Percentiles rank a stretch among this genome's conserved stretches.
These are phyloP conservation scores for Peromyscus californicus DNA, from an alignment of 2,113 vertebrate genomes.

Conservation along the genomic window DNA sequence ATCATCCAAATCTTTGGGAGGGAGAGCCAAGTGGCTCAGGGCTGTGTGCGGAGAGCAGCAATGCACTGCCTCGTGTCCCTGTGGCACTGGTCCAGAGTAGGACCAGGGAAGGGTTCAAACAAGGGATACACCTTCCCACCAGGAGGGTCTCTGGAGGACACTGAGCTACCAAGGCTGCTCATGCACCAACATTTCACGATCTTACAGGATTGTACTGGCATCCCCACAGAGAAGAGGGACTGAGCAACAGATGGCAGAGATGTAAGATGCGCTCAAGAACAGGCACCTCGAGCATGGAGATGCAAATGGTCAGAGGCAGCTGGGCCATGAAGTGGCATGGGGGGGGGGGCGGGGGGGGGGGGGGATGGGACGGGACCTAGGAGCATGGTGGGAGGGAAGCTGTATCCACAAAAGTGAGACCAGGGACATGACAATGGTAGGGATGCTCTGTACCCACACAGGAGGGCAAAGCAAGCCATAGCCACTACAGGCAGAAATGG, in stretches of 20 bases:
- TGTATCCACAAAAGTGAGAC: not conserved
- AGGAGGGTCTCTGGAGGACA: not conserved
- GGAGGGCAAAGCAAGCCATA: not conserved
- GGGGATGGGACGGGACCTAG: no score
- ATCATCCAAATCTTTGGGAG: not conserved
- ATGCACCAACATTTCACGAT: not conserved
- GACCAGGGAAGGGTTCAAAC: not conserved
- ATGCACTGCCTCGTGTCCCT: not conserved
- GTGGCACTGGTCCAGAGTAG: not conserved
- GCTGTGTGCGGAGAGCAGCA: no score
- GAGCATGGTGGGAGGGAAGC: no score
- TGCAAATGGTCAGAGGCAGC: not conserved
- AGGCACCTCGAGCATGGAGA: no score
- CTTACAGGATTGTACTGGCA: accelerated
- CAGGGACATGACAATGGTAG: not conserved
- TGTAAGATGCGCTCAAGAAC: not conserved
- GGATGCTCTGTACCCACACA: not conserved
- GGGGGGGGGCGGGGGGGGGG: not conserved
- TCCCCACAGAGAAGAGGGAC: not conserved
- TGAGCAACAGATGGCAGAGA: not conserved
- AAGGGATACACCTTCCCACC: no score
- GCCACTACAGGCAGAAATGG: not conserved
- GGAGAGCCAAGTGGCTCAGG: accelerated
- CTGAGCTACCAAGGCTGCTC: not conserved
- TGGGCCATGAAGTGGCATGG: no score